Conservation (phyloP, 2,797 vertebrate genomes). For the Carcharodon carcharias region DNA sequence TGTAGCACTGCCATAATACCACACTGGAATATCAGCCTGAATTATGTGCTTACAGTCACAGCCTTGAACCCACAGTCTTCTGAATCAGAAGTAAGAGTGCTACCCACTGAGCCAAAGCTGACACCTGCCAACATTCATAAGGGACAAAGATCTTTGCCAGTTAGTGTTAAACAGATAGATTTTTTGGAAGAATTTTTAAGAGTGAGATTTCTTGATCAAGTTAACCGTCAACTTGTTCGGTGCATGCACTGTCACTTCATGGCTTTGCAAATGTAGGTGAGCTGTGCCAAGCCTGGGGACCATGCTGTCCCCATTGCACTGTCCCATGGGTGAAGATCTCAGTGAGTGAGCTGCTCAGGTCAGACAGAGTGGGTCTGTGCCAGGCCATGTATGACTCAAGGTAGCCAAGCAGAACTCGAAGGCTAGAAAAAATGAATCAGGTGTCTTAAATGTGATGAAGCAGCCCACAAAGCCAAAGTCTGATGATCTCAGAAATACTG, state of each 20-base stretch:
- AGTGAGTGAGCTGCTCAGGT: neutral
- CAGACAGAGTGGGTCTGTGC: neutral
- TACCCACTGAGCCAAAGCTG: neutral
- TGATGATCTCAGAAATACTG: neutral
- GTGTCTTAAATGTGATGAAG: neutral
- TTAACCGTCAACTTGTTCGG: neutral
- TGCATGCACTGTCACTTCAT: neutral
- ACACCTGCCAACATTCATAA: neutral
- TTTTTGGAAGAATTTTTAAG: neutral
- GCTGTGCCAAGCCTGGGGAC: neutral
- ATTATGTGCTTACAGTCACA: neutral
- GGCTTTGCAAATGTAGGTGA: neutral
- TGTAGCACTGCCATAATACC: neutral
- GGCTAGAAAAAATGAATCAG: neutral
- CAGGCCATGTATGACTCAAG: neutral
- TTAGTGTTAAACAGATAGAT: neutral
- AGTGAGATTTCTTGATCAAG: neutral
- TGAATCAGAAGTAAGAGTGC: neutral
- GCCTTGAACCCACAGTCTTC: neutral
- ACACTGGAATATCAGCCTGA: neutral
- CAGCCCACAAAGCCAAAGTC: too few species aligned
- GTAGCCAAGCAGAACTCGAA: neutral
- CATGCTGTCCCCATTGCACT: neutral
- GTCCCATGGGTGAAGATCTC: neutral
- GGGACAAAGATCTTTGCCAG: neutral